A percentile compares a stretch with the other conserved stretches of the same genome.
These are phyloP conservation scores for Apoda limacodes DNA, from an alignment of 2,888 invertebrate species.

Conservation along the genomic window DNA sequence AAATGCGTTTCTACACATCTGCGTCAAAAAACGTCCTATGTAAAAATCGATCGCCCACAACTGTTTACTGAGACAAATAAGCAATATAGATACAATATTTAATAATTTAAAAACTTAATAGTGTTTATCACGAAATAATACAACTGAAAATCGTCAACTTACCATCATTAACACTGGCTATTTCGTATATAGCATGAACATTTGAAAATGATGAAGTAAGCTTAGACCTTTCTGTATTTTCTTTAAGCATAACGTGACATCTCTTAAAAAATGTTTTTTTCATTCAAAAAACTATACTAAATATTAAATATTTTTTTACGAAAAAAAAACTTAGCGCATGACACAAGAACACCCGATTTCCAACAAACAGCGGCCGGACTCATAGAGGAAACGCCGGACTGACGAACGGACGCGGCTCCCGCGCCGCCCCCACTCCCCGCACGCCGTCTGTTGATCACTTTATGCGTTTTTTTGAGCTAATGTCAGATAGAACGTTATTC, in stretches of 20 bases:
- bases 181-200: slow-evolving; percentile 1
- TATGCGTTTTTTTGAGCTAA: no score
- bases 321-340: no score
- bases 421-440: no score
- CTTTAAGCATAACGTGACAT: slow-evolving; percentile 5
- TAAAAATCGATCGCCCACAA: slow-evolving; percentile 5
- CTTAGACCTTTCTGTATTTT: slow-evolving; percentile 2
- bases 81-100: slow-evolving; percentile 1
- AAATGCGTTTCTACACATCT: slow-evolving; percentile 1
- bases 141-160: slow-evolving; percentile 3
- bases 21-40: slow-evolving; percentile 7
- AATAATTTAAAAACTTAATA: slow-evolving; percentile 1
- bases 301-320: no score
- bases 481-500: no score
- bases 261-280: slow-evolving; percentile 2
- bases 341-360: no score
- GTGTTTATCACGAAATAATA: slow-evolving; percentile 4
- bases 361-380: no score
- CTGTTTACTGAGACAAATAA: slow-evolving; percentile 1
- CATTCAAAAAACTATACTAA: neutral
- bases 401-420: no score
- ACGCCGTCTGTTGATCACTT: no score
- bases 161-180: slow-evolving; percentile 2
- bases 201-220: neutral
- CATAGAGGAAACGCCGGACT: no score